Evolutionary conservation across 2,113 vertebrate species (phyloP).

Genomic region (Periophthalmus modestus): DNA sequence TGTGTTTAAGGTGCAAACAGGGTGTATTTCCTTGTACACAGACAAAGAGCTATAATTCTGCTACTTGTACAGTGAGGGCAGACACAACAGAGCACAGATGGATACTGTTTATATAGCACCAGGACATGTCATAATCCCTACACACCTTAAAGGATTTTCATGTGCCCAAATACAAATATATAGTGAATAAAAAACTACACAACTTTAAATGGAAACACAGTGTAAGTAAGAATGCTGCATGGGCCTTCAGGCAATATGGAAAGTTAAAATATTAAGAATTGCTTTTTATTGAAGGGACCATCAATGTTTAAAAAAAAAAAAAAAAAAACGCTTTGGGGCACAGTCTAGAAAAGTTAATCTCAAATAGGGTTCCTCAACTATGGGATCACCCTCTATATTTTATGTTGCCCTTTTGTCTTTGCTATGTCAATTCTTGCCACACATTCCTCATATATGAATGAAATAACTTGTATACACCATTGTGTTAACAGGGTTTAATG

Average conservation of each 20-base stretch:
- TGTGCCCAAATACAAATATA: neutral
- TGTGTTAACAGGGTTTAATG: slow-evolving; percentile 85
- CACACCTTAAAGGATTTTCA: neutral
- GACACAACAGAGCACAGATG: slow-evolving; percentile 35
- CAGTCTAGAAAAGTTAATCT: neutral
- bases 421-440: neutral
- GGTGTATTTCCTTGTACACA: slow-evolving; percentile 28
- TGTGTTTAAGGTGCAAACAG: slow-evolving; percentile 65
- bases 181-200: too few relatives aligned
- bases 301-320: too few relatives aligned
- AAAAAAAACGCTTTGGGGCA: neutral
- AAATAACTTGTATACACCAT: neutral
- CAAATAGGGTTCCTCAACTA: neutral
- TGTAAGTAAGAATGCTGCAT: too few relatives aligned
- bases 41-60: slow-evolving; percentile 19
- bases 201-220: too few relatives aligned
- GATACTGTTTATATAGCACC: slow-evolving; percentile 22
- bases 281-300: too few relatives aligned
- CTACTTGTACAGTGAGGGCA: slow-evolving; percentile 10
- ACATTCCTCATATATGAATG: too few relatives aligned
- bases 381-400: neutral
- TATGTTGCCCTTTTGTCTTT: neutral
- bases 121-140: neutral
- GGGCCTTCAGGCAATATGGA: too few relatives aligned
- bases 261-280: too few relatives aligned